These are phyloP conservation scores for Pipistrellus kuhlii DNA, from an alignment of 2,797 vertebrate genomes.

Conservation along the genomic window DNA sequence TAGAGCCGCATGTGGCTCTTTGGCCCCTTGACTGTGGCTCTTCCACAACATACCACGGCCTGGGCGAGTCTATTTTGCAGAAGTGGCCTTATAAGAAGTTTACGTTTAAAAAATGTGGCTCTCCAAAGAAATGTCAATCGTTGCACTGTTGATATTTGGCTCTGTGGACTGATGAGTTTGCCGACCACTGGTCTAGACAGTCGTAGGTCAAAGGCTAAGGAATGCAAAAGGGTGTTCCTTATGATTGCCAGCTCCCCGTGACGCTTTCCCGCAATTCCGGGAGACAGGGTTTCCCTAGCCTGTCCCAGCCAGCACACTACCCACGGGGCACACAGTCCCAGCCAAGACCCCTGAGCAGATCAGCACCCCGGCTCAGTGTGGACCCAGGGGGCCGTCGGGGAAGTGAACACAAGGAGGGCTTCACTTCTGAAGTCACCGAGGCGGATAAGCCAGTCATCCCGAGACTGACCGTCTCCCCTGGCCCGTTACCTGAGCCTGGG, in stretches of 20 bases:
- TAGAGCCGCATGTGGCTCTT: no score
- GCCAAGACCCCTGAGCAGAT: not conserved
- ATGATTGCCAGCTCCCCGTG: not conserved
- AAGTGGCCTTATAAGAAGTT: no score
- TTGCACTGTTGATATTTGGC: no score
- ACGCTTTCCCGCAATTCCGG: not conserved
- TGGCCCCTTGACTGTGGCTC: no score
- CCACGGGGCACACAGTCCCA: not conserved
- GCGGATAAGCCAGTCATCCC: not conserved
- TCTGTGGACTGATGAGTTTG: no score
- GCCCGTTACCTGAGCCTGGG: not conserved
- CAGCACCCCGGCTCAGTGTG: accelerated
- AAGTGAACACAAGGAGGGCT: not conserved
- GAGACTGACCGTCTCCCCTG: not conserved
- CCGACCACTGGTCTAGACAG: not conserved
- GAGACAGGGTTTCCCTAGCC: not conserved
- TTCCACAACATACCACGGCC: no score
- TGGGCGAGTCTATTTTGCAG: no score
- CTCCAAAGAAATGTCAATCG: no score
- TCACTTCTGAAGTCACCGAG: not conserved
- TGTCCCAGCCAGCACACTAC: not conserved
- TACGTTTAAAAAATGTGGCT: no score
- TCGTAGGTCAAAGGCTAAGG: not conserved
- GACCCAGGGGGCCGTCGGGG: not conserved
- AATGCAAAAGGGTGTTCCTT: not conserved